Percentiles rank a stretch among this genome's conserved stretches.
phyloP scores from a whole-genome alignment of 1,140 invertebrate species.

The Eurosta solidaginis region DNA sequence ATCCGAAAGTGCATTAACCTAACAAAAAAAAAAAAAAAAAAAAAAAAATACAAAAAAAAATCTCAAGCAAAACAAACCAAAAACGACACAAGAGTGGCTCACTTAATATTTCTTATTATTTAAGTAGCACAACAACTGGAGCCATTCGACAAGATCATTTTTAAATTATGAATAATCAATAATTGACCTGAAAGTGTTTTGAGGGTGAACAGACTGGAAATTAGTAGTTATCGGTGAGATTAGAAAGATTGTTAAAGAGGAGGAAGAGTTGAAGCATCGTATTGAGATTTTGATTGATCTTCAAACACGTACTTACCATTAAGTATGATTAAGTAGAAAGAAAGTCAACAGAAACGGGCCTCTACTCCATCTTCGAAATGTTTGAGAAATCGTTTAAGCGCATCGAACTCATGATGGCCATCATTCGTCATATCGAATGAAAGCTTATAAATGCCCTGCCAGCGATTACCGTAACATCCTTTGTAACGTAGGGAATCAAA shows the following conservation, averaged over 20 bases:
- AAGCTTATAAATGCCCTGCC: too few relatives aligned
- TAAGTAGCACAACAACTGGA: background rate
- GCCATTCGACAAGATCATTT: background rate
- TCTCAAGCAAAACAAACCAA: background rate
- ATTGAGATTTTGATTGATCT: too few relatives aligned
- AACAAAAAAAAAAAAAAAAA: background rate
- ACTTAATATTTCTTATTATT: too few relatives aligned
- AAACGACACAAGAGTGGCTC: background rate
- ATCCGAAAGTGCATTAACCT: background rate
- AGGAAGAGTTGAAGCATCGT: background rate
- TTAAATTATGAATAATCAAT: slow-evolving; percentile 2
- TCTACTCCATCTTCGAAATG: too few relatives aligned
- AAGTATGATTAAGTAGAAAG: too few relatives aligned
- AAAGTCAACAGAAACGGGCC: too few relatives aligned
- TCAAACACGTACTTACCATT: too few relatives aligned
- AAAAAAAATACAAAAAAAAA: background rate
- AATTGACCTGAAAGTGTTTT: background rate
- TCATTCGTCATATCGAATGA: too few relatives aligned
- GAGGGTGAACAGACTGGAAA: background rate
- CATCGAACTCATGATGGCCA: too few relatives aligned
- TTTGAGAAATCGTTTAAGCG: too few relatives aligned
- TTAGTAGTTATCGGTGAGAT: background rate
- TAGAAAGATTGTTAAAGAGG: background rate
- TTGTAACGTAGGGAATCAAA: too few relatives aligned
- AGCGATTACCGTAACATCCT: too few relatives aligned